Evolutionary conservation across 2,888 invertebrate species (phyloP), one percentile per base, ranked within the genome.

Genomic region (Erannis defoliaria): DNA sequence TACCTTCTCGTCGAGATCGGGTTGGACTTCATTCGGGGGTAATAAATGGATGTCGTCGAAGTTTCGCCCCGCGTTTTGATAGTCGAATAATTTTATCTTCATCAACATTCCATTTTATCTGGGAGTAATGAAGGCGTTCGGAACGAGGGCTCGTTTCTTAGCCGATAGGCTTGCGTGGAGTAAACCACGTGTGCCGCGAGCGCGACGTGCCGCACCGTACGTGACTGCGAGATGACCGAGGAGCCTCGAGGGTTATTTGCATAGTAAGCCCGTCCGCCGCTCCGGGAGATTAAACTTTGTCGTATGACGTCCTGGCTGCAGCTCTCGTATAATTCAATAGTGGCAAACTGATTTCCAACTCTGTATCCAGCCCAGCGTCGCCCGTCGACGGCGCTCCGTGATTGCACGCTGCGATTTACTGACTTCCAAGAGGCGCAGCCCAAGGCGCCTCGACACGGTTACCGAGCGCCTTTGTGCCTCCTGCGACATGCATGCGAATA

Each of bases 251-350:
- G 79, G 79, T 86, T 84, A 90, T 90, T 90, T 89, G 89, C 90
- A 90, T 90, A 90, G 90, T 90, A 90, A 89, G 88, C 89, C 84
- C 84, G 86, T 80, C 84, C 84, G 84, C 79, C 86, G 87, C 89
- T 86, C 81, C 81, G 84, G 85, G 85, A 89, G 90, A 90, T 91
- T 90, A 89, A 90, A 90, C 90, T 90, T 90, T 77, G 86, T 80
- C 89, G 88, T 89, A 89, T 89, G 89, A 89, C 89, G 87, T 86
- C 83, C 85, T 82, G 82, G 82, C 85, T 85, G 88, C 85, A 85
- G 85, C 86, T 80, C 84, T 83, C 86, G 84, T 89, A 86, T 90
- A 90, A 91, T 90, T 91, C 89, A 91, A 91, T 91, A 90, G 89
- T 85, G 88, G 87, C 86, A 85, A 89, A 89, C 89, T 90, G 89